These are phyloP conservation scores for Xestia xanthographa DNA, from an alignment of 2,888 invertebrate species.

Conservation along the genomic window DNA sequence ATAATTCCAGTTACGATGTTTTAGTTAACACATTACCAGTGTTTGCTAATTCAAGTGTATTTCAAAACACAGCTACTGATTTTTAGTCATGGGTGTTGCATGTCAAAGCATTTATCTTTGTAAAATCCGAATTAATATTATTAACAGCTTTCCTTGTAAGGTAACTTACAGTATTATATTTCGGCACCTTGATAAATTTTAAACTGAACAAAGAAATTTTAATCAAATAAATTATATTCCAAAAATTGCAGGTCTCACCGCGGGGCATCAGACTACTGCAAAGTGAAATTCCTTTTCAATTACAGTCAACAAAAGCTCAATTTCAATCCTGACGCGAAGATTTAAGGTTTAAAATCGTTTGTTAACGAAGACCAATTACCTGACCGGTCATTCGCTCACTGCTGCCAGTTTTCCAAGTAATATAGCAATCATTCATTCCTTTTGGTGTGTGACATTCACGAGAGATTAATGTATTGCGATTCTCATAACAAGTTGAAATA, in stretches of 20 bases:
- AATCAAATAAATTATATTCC: conserved; percentile 55
- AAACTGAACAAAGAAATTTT: conserved; percentile 50
- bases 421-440: conserved; percentile 73
- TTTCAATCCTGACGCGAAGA: conserved; percentile 5
- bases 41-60: neutral
- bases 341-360: conserved; percentile 38
- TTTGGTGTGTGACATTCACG: conserved; percentile 64
- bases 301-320: neutral
- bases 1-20: neutral
- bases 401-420: conserved; percentile 69
- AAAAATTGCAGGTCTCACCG: conserved; percentile 53
- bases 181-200: conserved; percentile 50
- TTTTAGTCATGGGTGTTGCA: neutral
- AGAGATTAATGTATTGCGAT: conserved; percentile 72
- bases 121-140: conserved; percentile 4
- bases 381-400: conserved; percentile 56
- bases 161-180: conserved; percentile 25
- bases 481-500: conserved; percentile 70
- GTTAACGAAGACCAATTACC: conserved; percentile 63
- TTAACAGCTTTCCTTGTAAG: conserved; percentile 9
- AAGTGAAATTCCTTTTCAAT: conserved; percentile 61
- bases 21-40: neutral
- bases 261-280: conserved; percentile 59
- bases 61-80: neutral
- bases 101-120: conserved; percentile 17